phyloP scores from a whole-genome alignment of 2,797 vertebrate species.

The Pelobates cultripes region DNA sequence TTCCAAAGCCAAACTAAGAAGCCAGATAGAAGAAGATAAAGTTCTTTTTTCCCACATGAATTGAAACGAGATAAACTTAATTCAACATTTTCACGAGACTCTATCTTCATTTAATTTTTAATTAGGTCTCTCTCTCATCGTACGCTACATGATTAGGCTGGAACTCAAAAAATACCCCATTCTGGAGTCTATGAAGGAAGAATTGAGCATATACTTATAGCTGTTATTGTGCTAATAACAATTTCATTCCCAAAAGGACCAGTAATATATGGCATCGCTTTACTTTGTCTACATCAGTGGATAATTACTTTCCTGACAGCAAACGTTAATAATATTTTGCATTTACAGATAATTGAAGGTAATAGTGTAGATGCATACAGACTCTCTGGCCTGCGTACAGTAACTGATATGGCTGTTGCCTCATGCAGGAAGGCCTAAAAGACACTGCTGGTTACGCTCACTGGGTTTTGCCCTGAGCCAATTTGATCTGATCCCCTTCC shows the following conservation, averaged over 20 bases:
- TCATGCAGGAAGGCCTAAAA: not conserved
- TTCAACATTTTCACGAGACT: constrained; percentile 61
- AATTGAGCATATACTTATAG: constrained; percentile 15
- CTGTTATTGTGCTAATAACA: constrained; percentile 30
- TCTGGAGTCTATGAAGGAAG: constrained; percentile 25
- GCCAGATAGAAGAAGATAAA: constrained; percentile 46
- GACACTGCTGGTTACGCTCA: not conserved
- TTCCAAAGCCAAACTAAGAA: constrained; percentile 18
- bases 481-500: not conserved
- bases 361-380: not conserved
- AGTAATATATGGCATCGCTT: constrained; percentile 9
- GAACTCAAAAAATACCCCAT: constrained; percentile 35
- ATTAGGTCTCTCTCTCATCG: constrained; percentile 61
- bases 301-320: constrained; percentile 21
- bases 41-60: constrained; percentile 51
- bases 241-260: constrained; percentile 15
- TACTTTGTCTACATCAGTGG: constrained; percentile 25
- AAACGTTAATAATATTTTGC: constrained; percentile 23
- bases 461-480: not conserved
- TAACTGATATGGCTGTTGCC: not conserved
- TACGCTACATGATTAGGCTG: constrained; percentile 42
- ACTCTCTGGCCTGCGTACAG: not conserved
- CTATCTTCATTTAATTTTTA: constrained; percentile 64
- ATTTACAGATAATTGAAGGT: not conserved
- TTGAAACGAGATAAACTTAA: constrained; percentile 62